Base-by-base conservation (phyloP, 2,888 invertebrate species). In the Sphaerophoria taeniata region DNA sequence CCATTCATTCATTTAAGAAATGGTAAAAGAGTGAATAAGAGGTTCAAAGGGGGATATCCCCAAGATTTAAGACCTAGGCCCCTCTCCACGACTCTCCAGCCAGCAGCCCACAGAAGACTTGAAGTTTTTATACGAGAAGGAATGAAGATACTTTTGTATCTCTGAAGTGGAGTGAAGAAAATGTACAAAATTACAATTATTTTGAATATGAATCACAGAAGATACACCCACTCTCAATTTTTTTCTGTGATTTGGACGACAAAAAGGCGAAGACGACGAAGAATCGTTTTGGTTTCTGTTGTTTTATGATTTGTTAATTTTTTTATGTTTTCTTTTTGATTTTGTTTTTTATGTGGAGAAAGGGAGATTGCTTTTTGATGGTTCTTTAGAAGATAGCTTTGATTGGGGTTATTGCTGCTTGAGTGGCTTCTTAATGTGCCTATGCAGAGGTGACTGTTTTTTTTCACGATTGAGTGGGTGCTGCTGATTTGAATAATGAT, bases 1-100 rank as follows among this genome's bases (percentile, higher is more conserved):
- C 75, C 84, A 84, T 84, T 84, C 84, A 84, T 84, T 76, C 84
- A 80, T 80, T 72, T 70, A 58, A 75, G 71, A 75, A 36, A 51
- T 63, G 61, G 31, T 31, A 24, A 7, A 36, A 36, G 14, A 47
- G 12, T 16, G 51, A 4, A 36, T 14, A 47, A 2, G 14, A 11
- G 45, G 7, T 69, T n/a, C 0, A n/a, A 34, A 11, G 14, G 39
- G 14, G 56, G 12, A 47, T 6, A 14, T 51, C 16, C 36, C 7
- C 67, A 39, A 67, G 67, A 65, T 49, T 39, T 34, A 34, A 49
- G 34, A 16, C 34, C 58, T 56, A 47, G 45, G 63, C 33, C 63
- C 24, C 24, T 24, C 24, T 24, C 24, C 24, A 24, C 24, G 1
- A 24, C 24, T 24, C 24, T 77, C 43, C 33, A 56, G 61, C 34